These are phyloP conservation scores for Homarus americanus DNA, from an alignment of 1,140 invertebrate genomes.

Conservation along the genomic window DNA sequence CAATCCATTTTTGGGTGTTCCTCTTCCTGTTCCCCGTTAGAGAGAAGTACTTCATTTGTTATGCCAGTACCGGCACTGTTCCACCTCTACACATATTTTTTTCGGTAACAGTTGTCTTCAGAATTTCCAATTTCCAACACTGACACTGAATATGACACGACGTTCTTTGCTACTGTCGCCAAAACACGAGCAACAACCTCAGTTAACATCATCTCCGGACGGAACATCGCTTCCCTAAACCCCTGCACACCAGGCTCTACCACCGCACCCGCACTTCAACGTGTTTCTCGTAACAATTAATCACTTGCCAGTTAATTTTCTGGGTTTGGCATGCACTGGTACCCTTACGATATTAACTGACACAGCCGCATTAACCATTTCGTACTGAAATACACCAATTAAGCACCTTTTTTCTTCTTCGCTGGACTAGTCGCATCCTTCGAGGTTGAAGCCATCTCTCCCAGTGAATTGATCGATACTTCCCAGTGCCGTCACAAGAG, in stretches of 20 bases:
- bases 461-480: conserved; percentile 70
- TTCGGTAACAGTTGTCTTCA: neutral
- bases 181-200: neutral
- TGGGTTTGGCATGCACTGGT: neutral
- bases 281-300: neutral
- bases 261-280: neutral
- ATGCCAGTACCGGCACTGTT: too few relatives aligned
- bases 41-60: neutral
- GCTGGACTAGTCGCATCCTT: conserved; percentile 68
- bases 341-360: neutral
- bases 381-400: conserved; percentile 15
- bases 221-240: conserved; percentile 22
- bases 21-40: neutral
- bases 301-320: conserved; percentile 17
- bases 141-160: neutral
- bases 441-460: conserved; percentile 69
- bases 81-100: neutral
- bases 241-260: conserved; percentile 5
- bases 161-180: neutral
- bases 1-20: neutral
- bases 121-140: neutral
- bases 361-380: neutral
- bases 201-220: conserved; percentile 18
- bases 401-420: conserved; percentile 70
- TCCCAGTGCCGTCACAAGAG: conserved; percentile 52